Conservation (phyloP, 1,140 invertebrate species). For the Gonatopus flavifemur region DNA sequence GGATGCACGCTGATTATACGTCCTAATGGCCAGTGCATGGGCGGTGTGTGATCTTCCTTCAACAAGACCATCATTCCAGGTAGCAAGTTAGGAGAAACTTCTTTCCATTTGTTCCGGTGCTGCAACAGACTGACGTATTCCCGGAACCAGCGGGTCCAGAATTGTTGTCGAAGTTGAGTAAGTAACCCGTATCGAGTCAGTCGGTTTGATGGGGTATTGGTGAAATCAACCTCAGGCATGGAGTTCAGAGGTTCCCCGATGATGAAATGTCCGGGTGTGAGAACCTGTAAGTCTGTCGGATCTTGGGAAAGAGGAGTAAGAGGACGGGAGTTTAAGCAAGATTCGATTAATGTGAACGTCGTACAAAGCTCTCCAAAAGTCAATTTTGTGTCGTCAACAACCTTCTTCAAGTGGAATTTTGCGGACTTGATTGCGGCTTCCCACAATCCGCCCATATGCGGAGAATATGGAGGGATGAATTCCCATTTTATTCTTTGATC, state of each 20-base stretch:
- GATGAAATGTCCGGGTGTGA: constrained; percentile 24
- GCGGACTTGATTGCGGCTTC: too few relatives aligned
- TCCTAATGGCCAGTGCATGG: too few relatives aligned
- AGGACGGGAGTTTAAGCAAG: constrained; percentile 23
- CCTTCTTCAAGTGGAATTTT: too few relatives aligned
- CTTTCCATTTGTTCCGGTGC: too few relatives aligned
- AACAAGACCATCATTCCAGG: too few relatives aligned
- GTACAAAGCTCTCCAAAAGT: neutral
- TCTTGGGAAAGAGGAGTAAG: constrained; percentile 19
- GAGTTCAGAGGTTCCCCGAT: neutral
- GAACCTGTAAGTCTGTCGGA: constrained; percentile 16
- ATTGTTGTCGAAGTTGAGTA: neutral
- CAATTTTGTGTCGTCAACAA: too few relatives aligned
- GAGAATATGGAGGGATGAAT: too few relatives aligned
- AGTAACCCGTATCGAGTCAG: neutral
- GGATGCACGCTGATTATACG: neutral
- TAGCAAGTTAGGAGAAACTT: neutral
- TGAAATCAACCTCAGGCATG: neutral
- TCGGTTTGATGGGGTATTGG: neutral
- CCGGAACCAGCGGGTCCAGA: neutral
- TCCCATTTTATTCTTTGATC: too few relatives aligned
- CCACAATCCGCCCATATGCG: too few relatives aligned
- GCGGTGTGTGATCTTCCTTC: too few relatives aligned
- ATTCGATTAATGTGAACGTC: constrained; percentile 15
- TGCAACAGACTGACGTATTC: neutral